Conservation (phyloP, 2,888 invertebrate species). For the Volucella inflata region DNA sequence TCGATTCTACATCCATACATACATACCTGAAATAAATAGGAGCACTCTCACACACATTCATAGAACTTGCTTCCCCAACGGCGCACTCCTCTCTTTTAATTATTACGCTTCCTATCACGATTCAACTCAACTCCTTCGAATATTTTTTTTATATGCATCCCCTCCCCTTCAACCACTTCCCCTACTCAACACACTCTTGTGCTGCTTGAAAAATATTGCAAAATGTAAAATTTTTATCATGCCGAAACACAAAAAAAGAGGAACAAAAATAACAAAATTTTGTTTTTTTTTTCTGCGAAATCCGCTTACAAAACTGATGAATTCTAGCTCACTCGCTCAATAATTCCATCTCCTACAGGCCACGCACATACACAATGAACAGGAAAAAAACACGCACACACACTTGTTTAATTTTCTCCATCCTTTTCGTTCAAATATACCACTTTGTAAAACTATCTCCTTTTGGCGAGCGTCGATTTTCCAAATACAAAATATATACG, state of each 20-base stretch:
- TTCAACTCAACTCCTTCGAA: background rate
- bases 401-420: conserved; percentile 46
- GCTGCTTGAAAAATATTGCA: background rate
- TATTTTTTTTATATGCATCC: background rate
- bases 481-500: conserved; percentile 58
- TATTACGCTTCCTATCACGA: background rate
- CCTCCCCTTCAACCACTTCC: background rate
- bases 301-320: conserved; percentile 26
- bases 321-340: conserved; percentile 41
- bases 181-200: no score
- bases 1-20: conserved; percentile 48
- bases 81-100: conserved; percentile 1
- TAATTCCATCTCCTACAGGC: conserved; percentile 31
- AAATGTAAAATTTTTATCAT: conserved; percentile 30
- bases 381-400: conserved; percentile 41
- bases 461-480: conserved; percentile 75
- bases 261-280: background rate
- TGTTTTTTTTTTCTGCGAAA: conserved; percentile 37
- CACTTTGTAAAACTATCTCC: conserved; percentile 54
- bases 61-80: background rate
- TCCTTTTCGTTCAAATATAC: conserved; percentile 52
- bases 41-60: conserved; percentile 12
- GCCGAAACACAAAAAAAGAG: conserved; percentile 18
- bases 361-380: conserved; percentile 38
- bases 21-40: background rate